Evolutionary conservation across 2,888 invertebrate genomes (phyloP).

Genomic region (Apotomis turbidana): DNA sequence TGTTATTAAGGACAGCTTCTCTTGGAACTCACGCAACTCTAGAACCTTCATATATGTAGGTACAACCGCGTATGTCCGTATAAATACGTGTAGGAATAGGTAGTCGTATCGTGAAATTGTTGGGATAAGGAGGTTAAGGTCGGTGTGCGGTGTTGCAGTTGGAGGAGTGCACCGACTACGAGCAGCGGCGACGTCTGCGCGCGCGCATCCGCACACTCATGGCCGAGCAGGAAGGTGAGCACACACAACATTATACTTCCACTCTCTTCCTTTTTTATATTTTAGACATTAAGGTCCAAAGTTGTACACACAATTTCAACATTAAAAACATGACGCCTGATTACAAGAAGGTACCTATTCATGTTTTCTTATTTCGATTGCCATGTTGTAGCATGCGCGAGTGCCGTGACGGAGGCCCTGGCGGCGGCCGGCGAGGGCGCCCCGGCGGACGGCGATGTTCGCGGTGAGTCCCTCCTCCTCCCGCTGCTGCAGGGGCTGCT

Average conservation of each 20-base stretch:
- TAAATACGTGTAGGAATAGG: neutral
- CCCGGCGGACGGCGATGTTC: conserved; percentile 60
- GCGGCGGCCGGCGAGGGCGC: conserved; percentile 66
- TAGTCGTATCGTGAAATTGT: neutral
- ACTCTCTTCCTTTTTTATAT: neutral
- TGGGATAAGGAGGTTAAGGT: neutral
- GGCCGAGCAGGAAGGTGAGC: conserved; percentile 93
- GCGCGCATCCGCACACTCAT: conserved; percentile 92
- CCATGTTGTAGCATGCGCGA: conserved; percentile 68
- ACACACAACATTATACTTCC: neutral
- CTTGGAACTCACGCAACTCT: too few species aligned
- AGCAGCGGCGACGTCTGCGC: conserved; percentile 92
- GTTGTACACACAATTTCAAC: neutral
- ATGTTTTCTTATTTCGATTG: neutral
- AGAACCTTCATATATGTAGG: too few species aligned
- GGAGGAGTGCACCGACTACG: conserved; percentile 93
- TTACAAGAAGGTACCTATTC: too few species aligned
- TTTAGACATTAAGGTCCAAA: neutral
- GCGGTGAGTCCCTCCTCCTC: conserved; percentile 91
- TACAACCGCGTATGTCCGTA: too few species aligned
- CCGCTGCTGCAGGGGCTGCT: conserved; percentile 87
- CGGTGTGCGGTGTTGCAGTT: conserved; percentile 82
- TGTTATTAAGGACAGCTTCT: too few species aligned
- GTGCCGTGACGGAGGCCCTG: conserved; percentile 75
- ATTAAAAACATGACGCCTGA: too few species aligned